phyloP scores from a whole-genome alignment of 2,113 vertebrate species.

The Smithornis capensis region DNA sequence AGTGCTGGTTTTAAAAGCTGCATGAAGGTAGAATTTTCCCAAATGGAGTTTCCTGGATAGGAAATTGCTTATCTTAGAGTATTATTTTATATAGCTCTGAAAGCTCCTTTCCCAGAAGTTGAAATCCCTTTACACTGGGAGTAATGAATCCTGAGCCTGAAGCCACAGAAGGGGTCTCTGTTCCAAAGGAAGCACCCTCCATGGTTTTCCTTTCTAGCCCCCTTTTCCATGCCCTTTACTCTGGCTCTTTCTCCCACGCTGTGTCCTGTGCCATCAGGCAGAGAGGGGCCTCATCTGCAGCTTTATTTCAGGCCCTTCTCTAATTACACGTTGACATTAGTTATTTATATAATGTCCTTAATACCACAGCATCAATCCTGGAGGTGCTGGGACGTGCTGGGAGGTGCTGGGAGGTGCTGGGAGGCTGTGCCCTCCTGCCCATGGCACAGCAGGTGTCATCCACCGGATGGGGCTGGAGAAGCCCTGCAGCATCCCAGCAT shows the following conservation, averaged over 20 bases:
- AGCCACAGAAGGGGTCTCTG: background rate
- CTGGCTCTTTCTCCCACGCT: background rate
- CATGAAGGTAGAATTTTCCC: background rate
- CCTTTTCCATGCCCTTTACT: background rate
- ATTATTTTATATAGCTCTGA: background rate
- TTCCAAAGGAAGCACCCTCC: background rate
- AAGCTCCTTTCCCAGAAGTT: background rate
- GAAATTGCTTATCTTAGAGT: background rate
- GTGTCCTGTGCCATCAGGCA: background rate
- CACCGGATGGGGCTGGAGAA: background rate
- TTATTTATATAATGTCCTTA: conserved; percentile 34
- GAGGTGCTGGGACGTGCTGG: background rate
- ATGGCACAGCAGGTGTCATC: background rate
- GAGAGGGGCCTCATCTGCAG: background rate
- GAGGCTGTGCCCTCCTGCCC: background rate
- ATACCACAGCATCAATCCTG: background rate
- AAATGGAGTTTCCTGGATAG: background rate
- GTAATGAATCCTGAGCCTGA: background rate
- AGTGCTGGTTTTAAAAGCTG: background rate
- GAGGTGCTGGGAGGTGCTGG: background rate
- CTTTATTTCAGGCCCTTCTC: conserved; percentile 40
- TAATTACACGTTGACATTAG: background rate
- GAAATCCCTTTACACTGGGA: background rate
- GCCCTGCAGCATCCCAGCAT: background rate
- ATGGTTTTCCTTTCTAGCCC: background rate